These are phyloP conservation scores for Rhineura floridana DNA, from an alignment of 2,113 vertebrate genomes.

Conservation along the genomic window DNA sequence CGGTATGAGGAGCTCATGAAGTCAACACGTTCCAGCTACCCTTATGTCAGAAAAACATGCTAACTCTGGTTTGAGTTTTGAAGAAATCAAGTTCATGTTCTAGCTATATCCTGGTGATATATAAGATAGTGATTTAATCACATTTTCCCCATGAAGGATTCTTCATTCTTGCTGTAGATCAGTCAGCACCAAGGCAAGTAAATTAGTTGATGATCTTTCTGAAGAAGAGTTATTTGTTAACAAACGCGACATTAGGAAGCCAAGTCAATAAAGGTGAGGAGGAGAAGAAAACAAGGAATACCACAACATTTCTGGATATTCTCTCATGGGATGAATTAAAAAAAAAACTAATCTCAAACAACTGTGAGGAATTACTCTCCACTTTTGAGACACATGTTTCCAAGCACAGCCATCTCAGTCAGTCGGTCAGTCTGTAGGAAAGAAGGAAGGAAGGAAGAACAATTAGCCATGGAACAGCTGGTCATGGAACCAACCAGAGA, in stretches of 20 bases:
- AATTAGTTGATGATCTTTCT: background rate
- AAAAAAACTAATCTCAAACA: background rate
- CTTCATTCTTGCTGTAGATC: background rate
- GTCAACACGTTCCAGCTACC: conserved; percentile 4
- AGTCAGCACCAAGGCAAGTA: background rate
- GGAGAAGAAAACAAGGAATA: background rate
- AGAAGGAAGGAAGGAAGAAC: background rate
- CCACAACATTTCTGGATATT: background rate
- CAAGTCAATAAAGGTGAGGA: background rate
- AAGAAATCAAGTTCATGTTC: background rate
- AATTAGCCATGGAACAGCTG: no score
- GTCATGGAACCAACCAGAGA: no score
- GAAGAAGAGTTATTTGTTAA: background rate
- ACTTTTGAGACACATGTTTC: background rate
- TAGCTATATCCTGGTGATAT: conserved; percentile 42
- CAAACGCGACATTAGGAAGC: background rate
- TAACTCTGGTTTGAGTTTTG: conserved; percentile 22
- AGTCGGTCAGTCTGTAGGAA: background rate
- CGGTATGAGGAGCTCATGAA: conserved; percentile 6
- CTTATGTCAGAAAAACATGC: conserved; percentile 25
- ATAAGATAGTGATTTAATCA: conserved; percentile 13
- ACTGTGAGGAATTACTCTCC: background rate
- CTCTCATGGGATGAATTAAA: background rate
- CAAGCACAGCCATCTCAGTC: background rate
- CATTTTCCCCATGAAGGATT: conserved; percentile 20